Evolutionary conservation across 2,888 invertebrate genomes (phyloP), one percentile per base, ranked within the genome.

Genomic region (Agonum fuliginosum): DNA sequence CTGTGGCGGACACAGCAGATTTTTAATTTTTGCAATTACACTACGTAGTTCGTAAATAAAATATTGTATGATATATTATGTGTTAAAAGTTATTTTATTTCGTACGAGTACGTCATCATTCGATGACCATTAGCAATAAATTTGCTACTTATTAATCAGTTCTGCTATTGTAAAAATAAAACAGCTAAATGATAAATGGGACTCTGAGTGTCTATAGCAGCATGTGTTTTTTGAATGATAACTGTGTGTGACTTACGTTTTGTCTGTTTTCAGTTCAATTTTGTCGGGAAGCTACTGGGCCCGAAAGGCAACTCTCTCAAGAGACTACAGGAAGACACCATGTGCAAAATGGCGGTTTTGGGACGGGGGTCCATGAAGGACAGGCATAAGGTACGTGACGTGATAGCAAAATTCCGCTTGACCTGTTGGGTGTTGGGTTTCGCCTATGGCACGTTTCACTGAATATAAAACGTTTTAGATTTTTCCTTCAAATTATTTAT

Each of bases 341-440:
- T 96, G 92, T 96, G 97, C 85, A 97, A 97, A 89, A 97, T 97
- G 96, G 96, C 97, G 24, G 96, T 97, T 8, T 89, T 97, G 20
- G 97, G 97, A 3, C 91, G 95, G 79, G 97, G 97, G 5, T 97
- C 97, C 3, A 97, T 97, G 96, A 93, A 96, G 86, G 97, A 97
- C 85, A 91, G 96, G 82, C 93, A 94, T 84, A 97, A 97, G 92
- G 95, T 93, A 85, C 84, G 85, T 80, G 34, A 77, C 10, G 0
- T 3, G 48, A 48, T 27, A 67, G 12, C 14, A 14, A 67, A 75
- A 67, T 22, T 51, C 8, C 3, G n/a, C 10, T 10, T 27, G 17
- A 62, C 27, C 58, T 62, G 58, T 62, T 62, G 58, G 37, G 20
- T 27, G 27, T 27, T 19, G 54, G 22, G 22, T 54, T 17, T 54